Evolutionary conservation across 2,888 invertebrate genomes (phyloP), one percentile per base, ranked within the genome.

Genomic region (Melanchra persicariae): DNA sequence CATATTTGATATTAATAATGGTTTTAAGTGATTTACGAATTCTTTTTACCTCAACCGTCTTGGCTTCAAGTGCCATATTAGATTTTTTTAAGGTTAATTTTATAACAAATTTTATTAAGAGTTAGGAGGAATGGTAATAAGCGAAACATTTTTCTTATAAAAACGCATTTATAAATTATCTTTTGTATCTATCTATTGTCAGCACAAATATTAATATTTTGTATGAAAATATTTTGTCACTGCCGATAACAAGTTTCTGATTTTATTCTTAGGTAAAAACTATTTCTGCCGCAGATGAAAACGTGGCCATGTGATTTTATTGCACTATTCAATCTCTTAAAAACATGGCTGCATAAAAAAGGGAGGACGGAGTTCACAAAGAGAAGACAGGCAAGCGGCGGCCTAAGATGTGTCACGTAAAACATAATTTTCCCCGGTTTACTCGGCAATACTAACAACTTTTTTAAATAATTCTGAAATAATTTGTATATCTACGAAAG

Each of bases 11-110:
- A 81, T 64, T 77, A 73, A 52, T 61, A 63, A 64, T 10, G 45
- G 45, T 68, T 70, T 58, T 64, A 70, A 22, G 57, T 59, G 24
- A 70, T 60, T 69, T 61, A 69, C 60, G 22, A 67, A 65, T 64
- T 74, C 55, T 57, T 43, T 77, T 83, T 81, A 85, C 77, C 80
- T 83, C 77, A 75, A 61, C 60, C 40, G 60, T 77, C 52, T 76
- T 77, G 76, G 85, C 82, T 70, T 55, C n/a, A 52, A 59, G 86
- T 87, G 87, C 86, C 86, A 87, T 87, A 84, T 12, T 75, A 79
- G 77, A 71, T 64, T 82, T 79, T 64, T 77, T 74, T 71, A 79
- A 71, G 79, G 52, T 81, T 81, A 75, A 59, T 76, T 74, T 77
- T 80, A 70, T 72, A 76, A 81, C 69, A 81, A 79, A 80, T 69